Base-by-base conservation (phyloP, 2,797 vertebrate species). In the Psittacula echo region DNA sequence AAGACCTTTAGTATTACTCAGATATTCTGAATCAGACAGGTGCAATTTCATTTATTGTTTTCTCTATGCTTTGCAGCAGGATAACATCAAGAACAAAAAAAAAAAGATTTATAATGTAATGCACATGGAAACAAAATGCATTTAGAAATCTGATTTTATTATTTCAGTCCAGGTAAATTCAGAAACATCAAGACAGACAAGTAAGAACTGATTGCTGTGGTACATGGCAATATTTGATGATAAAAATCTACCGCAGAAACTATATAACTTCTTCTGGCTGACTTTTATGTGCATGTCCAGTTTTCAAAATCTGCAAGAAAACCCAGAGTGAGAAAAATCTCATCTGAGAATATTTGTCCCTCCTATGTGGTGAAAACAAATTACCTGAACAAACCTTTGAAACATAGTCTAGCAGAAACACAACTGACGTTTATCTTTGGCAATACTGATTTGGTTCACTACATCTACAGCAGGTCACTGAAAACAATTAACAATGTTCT, bases 1-100 rank as follows among this genome's bases (percentile, higher is more conserved):
- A 89, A 93, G 74, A 82, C 23, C 48, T 67, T 79, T 20, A 47
- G 13, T 45, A 73, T 89, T 87, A 86, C 64, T 87, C 72, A 70
- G 54, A 67, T 79, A 82, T 93, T 76, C 50, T 3, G 83, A 89
- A 87, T 87, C 64, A 67, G 86, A 82, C 47, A 90, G 54, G 64
- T 76, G 44, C 47, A 89, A 95, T 96, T 94, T 82, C 77, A 76
- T 90, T 93, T 92, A 81, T 20, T 88, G 53, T 68, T 91, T 94
- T 91, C 76, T 78, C 75, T 78, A n/a, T 84, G 42, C 60, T 93
- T 93, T 94, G 44, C 50, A 76, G 88, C 39, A 70, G 60, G 80
- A 88, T 61, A 92, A 89, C 67, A 92, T 60, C 39, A 71, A 70
- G 67, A 47, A 19, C 32, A 75, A 94, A 44, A 50, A 62, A 22